Conservation (phyloP, 2,888 invertebrate species). For the Steinernema hermaphroditum region DNA sequence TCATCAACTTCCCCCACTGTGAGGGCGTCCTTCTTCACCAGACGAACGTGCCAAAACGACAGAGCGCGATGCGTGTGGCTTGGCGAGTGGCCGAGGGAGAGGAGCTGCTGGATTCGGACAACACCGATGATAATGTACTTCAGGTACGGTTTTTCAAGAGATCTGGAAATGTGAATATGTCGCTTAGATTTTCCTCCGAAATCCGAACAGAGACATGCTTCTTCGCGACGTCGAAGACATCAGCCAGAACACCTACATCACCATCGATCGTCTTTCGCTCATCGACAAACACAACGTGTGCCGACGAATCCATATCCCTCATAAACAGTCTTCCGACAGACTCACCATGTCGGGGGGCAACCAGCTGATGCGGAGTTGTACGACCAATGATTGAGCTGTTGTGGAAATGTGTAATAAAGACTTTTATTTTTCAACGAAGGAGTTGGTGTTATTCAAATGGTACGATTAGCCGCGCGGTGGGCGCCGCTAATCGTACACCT, state of each 20-base stretch:
- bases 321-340: slow-evolving; percentile 34
- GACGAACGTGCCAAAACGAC: slow-evolving; percentile 44
- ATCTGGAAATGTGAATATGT: no score
- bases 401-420: neutral
- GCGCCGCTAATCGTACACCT: no score
- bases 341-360: slow-evolving; percentile 44
- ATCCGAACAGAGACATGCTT: slow-evolving; percentile 44
- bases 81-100: slow-evolving; percentile 59
- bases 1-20: slow-evolving; percentile 57
- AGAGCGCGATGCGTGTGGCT: slow-evolving; percentile 50
- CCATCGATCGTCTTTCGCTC: slow-evolving; percentile 52
- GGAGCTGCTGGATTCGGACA: slow-evolving; percentile 59
- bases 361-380: slow-evolving; percentile 56
- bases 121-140: slow-evolving; percentile 58
- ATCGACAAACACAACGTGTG: slow-evolving; percentile 50
- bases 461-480: no score
- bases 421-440: no score
- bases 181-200: slow-evolving; percentile 54
- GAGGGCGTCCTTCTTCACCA: slow-evolving; percentile 61
- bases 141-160: no score
- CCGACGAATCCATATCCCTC: slow-evolving; percentile 30
- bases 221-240: slow-evolving; percentile 49
- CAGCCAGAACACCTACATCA: slow-evolving; percentile 50
- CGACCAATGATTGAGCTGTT: slow-evolving; percentile 54
- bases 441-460: no score